Evolutionary conservation across 1,140 invertebrate genomes (phyloP), one percentile per base, ranked within the genome.

Genomic region (Danaus plexippus): DNA sequence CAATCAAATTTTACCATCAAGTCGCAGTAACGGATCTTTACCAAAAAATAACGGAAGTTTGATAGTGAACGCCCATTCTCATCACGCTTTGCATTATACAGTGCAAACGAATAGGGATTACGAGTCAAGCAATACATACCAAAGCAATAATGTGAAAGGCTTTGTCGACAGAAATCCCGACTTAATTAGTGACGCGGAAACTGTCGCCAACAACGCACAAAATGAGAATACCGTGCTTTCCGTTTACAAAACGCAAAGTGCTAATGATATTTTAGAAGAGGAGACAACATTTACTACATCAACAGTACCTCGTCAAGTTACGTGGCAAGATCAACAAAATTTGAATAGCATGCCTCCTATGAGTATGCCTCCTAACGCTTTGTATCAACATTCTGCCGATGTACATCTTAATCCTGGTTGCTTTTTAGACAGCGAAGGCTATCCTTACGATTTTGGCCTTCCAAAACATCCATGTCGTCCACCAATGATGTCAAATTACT

Each of bases 401-500:
- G 90, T 92, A 11, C 91, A 92, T 68, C 75, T 92, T 11, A 92
- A 92, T 70, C 91, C 91, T 0, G 89, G 90, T 0, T 91, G 90
- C 57, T 91, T 91, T 67, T 83, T 94, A 57, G 94, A 94, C 54
- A 89, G 89, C 43, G 93, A 94, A 55, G 93, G 92, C 0, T 95
- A 94, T 74, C 93, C 93, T 0, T 87, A 93, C 11, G 94, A 96
- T 66, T 95, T 94, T 62, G 94, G 94, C 51, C 79, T 94, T 10
- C 93, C 92, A 1, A 93, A 93, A 69, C 87, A 93, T 32, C 79
- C 78, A 7, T 87, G 77, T 56, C 84, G 89, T 18, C 84, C 89
- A 64, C 85, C 88, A 57, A 70, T 88, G 61, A 75, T 89, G 84
- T 77, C 89, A 66, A 75, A 87, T 85, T 71, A 89, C 79, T 69